Base-by-base conservation (phyloP, 2,888 invertebrate genomes). In the Physocephala rufipes region DNA sequence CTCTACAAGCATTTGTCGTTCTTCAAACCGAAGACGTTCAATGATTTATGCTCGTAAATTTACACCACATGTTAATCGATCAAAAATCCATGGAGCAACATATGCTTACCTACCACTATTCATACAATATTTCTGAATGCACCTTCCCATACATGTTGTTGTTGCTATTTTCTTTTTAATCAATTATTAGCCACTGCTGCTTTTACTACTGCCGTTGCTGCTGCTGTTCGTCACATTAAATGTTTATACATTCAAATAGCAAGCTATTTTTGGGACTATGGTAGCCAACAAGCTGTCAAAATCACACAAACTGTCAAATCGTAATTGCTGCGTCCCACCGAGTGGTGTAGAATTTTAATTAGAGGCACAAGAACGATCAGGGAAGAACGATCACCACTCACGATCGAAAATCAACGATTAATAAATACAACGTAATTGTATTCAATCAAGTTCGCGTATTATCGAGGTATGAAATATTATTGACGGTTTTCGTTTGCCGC, bases 211-310 rank as follows among this genome's bases (percentile, higher is more conserved):
- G 12, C n/a, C 59, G 3, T n/a, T 59, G n/a, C 26, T 47, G 16
- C 24, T 67, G 67, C 67, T 21, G 58, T 15, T 58, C 67, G 65
- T 75, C 80, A 81, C 82, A 83, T 83, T 79, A 81, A 83, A 82
- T 81, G 79, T 81, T 82, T 82, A 82, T 82, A 77, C 82, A 82
- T 79, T 79, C 82, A 79, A 79, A 80, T 81, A 83, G 81, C 82
- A 82, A 80, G 81, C 79, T 79, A 77, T 81, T 78, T 78, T 76
- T 78, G 80, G 80, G 79, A 79, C 81, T 80, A 77, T 82, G 82
- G 82, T 82, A 81, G 81, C 81, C 81, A 82, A 80, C 80, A 77
- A 76, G 82, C 81, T 81, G 81, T 81, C 81, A 82, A 82, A 81
- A 81, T 81, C 81, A 82, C 79, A 80, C 81, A 80, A 73, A 80